A percentile compares a stretch with the other conserved stretches of the same genome.
Conservation (phyloP, 2,797 vertebrate genomes). For the Spondyliosoma cantharus region DNA sequence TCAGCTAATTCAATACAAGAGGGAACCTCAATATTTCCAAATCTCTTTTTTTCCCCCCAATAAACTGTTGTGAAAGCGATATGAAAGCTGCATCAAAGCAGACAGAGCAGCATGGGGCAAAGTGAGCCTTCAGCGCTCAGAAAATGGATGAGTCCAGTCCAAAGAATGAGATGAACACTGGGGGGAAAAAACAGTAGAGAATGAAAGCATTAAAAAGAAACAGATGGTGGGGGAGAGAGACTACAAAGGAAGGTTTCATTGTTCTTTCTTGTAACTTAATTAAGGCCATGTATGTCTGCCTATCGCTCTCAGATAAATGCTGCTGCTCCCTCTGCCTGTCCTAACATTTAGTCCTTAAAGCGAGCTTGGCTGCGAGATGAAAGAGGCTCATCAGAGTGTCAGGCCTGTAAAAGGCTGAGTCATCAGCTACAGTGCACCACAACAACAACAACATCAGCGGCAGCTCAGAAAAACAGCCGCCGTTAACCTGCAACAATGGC, state of each 20-base stretch:
- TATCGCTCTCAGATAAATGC: constrained; percentile 54
- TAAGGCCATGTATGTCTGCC: constrained; percentile 49
- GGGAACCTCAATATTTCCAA: constrained; percentile 38
- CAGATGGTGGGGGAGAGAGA: constrained; percentile 40
- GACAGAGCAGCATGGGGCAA: constrained; percentile 23
- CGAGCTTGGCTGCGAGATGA: constrained; percentile 55
- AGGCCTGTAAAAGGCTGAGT: constrained; percentile 65
- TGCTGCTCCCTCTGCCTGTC: constrained; percentile 30
- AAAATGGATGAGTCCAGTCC: constrained; percentile 60
- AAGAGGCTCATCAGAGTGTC: constrained; percentile 65
- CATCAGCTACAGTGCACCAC: constrained; percentile 52
- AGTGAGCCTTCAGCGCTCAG: constrained; percentile 33
- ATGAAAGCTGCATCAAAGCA: constrained; percentile 37
- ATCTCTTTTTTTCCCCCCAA: constrained; percentile 19
- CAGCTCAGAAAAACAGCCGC: constrained; percentile 34
- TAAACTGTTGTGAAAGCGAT: constrained; percentile 35
- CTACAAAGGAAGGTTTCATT: constrained; percentile 52
- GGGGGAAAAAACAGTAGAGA: neutral
- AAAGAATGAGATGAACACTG: constrained; percentile 47
- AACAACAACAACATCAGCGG: constrained; percentile 42
- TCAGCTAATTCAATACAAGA: constrained; percentile 47
- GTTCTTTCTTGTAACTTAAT: constrained; percentile 70
- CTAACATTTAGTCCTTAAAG: constrained; percentile 58
- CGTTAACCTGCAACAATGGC: constrained; percentile 25
- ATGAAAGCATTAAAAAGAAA: constrained; percentile 48